Evolutionary conservation across 2,113 vertebrate species (phyloP), one percentile per base, ranked within the genome.

Genomic region (Chaetodon auriga): DNA sequence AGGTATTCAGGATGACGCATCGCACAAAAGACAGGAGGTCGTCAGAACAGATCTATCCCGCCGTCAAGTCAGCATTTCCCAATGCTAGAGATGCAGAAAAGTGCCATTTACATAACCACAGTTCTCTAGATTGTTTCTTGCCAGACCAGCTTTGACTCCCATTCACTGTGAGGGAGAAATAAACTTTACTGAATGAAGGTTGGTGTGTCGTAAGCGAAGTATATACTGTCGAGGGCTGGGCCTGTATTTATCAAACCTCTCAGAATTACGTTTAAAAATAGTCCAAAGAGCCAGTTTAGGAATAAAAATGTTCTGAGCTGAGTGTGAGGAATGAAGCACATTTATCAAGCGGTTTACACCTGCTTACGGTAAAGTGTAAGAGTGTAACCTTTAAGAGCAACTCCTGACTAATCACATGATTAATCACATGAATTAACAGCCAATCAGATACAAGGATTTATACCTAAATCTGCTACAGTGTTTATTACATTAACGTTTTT

Each of bases 71-170:
- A 15, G n/a, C 18, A n/a, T 73, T 68, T 72, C 9, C 4, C 21
- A 69, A 16, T 53, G 11, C 41, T 41, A 16, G 13, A 19, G 16
- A 46, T 0, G 9, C 48, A 45, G 38, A 41, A 38, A 30, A 30
- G 30, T 45, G 43, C 2, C 11, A 9, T 30, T 30, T 58, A 18
- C 25, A 54, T 12, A 60, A 45, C 13, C 7, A 43, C 35, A 61
- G 70, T 23, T 70, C 23, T 68, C 48, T 76, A 81, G 57, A 74
- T 45, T 16, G 49, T 21, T 46, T 68, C 41, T 62, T 15, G 3
- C 7, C 7, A 6, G 19, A 53, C 2, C 18, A 25, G 15, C 38
- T 4, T 13, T 4, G 14, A 15, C 15, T 13, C 0, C 41, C 35
- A 41, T 21, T 11, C 5, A 13, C 53, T 57, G 8, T 49, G 49